A percentile compares a stretch with the other conserved stretches of the same genome.
Evolutionary conservation across 2,797 vertebrate genomes (phyloP).

Genomic region (Cephalopachus bancanus): DNA sequence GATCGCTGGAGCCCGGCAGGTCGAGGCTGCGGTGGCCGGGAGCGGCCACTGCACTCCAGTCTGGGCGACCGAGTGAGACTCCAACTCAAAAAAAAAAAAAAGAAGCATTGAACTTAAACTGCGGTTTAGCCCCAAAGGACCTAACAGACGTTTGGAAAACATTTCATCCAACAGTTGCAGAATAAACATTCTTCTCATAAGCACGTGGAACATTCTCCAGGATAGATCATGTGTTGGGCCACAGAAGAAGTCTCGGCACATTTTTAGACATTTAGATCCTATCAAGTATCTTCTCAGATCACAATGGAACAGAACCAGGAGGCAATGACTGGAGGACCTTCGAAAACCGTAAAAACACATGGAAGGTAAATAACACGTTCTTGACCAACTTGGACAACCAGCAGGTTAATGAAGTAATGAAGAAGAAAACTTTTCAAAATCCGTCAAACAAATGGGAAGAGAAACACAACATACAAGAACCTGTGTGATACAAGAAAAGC

Average conservation of each 20-base stretch:
- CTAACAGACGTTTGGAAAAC: not conserved
- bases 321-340: not conserved
- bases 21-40: too few species aligned
- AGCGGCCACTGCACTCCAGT: too few species aligned
- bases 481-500: not conserved
- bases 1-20: too few species aligned
- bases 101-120: not conserved
- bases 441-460: not conserved
- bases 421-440: not conserved
- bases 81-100: not conserved
- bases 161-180: not conserved
- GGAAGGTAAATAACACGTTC: not conserved
- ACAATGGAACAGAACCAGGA: not conserved
- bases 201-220: not conserved
- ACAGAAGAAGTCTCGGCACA: not conserved
- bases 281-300: not conserved
- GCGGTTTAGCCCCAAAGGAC: not conserved
- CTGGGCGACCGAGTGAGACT: too few species aligned
- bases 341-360: not conserved
- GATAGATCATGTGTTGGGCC: not conserved
- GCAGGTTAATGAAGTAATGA: not conserved
- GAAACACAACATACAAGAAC: not conserved
- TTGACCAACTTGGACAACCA: not conserved
- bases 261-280: not conserved
- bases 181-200: not conserved